These are phyloP conservation scores for Oscheius sp. DNA, from an alignment of 2,888 invertebrate species.

Conservation along the genomic window DNA sequence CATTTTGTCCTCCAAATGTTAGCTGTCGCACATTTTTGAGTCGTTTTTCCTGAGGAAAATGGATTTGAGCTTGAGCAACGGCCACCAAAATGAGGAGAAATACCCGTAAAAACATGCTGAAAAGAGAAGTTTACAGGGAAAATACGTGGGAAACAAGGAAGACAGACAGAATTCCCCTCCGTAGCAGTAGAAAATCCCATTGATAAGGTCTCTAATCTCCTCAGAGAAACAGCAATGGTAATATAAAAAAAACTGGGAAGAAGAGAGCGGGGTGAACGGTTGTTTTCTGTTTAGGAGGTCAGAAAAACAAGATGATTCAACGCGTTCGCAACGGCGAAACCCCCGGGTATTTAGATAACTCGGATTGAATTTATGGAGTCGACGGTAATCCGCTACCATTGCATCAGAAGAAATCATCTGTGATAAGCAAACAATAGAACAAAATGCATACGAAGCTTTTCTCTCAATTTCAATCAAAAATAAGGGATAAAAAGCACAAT, in stretches of 20 bases:
- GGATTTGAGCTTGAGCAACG: neutral
- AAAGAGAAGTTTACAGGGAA: neutral
- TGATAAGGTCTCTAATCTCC: neutral
- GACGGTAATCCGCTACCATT: conserved; percentile 9
- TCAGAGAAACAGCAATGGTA: neutral
- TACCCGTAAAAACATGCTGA: conserved; percentile 17
- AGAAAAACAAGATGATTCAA: neutral
- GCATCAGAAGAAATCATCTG: conserved; percentile 29
- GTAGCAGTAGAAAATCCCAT: neutral
- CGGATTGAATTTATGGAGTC: neutral
- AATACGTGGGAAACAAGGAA: neutral
- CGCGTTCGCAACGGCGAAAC: neutral
- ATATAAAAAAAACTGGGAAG: neutral
- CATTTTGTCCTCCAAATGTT: conserved; percentile 62
- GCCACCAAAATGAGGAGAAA: neutral
- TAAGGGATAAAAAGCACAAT: neutral
- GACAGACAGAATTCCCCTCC: neutral
- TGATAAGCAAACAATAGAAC: conserved; percentile 8
- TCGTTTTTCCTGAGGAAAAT: conserved; percentile 13
- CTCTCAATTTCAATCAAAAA: neutral
- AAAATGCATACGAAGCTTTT: neutral
- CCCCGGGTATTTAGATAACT: neutral
- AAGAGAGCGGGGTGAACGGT: neutral
- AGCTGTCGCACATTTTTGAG: conserved; percentile 54
- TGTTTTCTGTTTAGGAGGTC: too few relatives aligned